These are phyloP conservation scores for Conger conger DNA, from an alignment of 2,113 vertebrate species.

Conservation along the genomic window DNA sequence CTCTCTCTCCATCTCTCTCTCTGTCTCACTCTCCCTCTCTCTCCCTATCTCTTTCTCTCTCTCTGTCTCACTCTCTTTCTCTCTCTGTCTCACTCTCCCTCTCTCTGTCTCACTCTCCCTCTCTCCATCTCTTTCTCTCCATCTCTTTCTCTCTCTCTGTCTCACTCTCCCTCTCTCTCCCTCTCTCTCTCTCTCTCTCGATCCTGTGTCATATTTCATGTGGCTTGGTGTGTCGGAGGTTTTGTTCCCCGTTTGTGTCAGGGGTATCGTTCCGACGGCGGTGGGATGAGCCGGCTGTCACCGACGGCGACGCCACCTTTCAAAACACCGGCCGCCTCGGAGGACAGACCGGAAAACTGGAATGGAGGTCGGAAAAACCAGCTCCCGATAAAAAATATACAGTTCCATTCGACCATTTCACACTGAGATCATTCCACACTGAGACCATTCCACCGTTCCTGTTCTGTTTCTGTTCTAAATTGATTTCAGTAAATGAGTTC, in stretches of 20 bases:
- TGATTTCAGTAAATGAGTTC: not conserved
- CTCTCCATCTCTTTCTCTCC: too few species aligned
- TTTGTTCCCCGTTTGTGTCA: conserved; percentile 39
- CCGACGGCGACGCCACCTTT: not conserved
- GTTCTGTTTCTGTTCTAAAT: too few species aligned
- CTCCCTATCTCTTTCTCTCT: too few species aligned
- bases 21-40: too few species aligned
- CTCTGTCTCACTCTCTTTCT: too few species aligned
- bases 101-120: too few species aligned
- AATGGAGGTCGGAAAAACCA: not conserved
- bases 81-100: too few species aligned
- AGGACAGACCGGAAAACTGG: not conserved
- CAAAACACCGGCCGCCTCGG: not conserved
- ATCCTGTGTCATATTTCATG: not conserved
- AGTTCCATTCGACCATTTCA: too few species aligned
- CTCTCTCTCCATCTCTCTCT: not conserved
- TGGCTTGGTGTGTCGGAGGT: too few species aligned
- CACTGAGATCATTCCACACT: too few species aligned
- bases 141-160: too few species aligned
- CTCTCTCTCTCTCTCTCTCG: not conserved
- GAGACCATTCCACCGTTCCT: too few species aligned
- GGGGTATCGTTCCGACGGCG: conserved; percentile 51
- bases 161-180: not conserved
- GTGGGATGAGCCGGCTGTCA: conserved; percentile 14
- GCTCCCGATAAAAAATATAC: not conserved